phyloP scores from a whole-genome alignment of 2,113 vertebrate species.

The Protobothrops mucrosquamatus region DNA sequence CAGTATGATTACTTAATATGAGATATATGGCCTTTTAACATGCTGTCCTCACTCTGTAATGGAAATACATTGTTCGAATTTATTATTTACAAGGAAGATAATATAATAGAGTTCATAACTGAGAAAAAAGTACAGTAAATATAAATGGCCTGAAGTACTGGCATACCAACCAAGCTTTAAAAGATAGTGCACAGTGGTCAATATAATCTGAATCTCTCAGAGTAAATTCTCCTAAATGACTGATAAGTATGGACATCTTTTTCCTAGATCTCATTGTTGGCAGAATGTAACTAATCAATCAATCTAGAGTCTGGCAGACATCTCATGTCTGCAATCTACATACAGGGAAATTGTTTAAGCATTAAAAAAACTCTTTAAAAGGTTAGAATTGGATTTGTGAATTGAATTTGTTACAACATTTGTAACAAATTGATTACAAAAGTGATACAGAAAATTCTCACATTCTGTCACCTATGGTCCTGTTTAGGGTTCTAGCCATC shows the following conservation, averaged over 20 bases:
- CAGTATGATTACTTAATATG: constrained; percentile 5
- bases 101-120: constrained; percentile 39
- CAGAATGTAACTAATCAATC: constrained; percentile 38
- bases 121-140: constrained; percentile 16
- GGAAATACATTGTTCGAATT: constrained; percentile 43
- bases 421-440: background rate
- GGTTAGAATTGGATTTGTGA: background rate
- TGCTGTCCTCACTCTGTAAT: constrained; percentile 27
- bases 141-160: background rate
- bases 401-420: background rate
- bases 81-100: constrained; percentile 35
- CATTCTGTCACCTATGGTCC: background rate
- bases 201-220: background rate
- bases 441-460: background rate
- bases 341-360: background rate
- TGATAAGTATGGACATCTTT: constrained; percentile 23
- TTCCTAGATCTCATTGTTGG: constrained; percentile 28
- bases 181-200: constrained; percentile 4
- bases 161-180: constrained; percentile 9
- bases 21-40: constrained; percentile 5
- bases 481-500: background rate
- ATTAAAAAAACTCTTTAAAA: background rate
- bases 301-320: background rate
- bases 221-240: constrained; percentile 36
- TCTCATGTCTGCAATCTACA: accelerated